A percentile compares a stretch with the other conserved stretches of the same genome.
phyloP scores from a whole-genome alignment of 2,888 invertebrate species.

The Drosophila cognata region DNA sequence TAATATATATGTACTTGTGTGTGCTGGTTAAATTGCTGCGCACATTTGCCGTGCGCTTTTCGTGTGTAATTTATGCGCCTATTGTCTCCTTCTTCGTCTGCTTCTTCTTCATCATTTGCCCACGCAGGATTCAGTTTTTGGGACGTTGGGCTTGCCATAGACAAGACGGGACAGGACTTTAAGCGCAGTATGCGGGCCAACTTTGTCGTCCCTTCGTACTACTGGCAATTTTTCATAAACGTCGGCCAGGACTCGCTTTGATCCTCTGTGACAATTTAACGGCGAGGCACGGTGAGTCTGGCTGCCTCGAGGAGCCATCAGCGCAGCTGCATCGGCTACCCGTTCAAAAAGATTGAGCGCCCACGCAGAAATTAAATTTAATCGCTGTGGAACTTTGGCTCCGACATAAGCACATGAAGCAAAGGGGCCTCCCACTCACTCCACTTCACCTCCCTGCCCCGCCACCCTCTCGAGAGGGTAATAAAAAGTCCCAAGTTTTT shows the following conservation, averaged over 20 bases:
- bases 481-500: constrained; percentile 71
- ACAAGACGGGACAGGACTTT: constrained; percentile 3
- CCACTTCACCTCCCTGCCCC: neutral
- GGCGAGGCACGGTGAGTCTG: constrained; percentile 10
- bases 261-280: constrained; percentile 72
- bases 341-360: constrained; percentile 44
- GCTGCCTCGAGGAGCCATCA: constrained; percentile 11
- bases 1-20: neutral
- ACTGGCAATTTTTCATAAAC: constrained; percentile 72
- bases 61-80: constrained; percentile 76
- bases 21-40: constrained; percentile 33
- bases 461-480: constrained; percentile 59
- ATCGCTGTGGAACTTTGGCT: constrained; percentile 65
- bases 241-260: constrained; percentile 53
- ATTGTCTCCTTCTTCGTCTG: constrained; percentile 59
- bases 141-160: constrained; percentile 3
- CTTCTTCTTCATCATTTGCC: constrained; percentile 6
- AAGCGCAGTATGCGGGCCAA: constrained; percentile 21
- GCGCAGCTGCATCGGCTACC: constrained; percentile 47
- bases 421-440: constrained; percentile 42
- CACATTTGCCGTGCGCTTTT: constrained; percentile 53
- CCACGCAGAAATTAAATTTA: constrained; percentile 74
- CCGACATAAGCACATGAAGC: constrained; percentile 19
- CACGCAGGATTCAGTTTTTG: constrained; percentile 25
- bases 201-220: constrained; percentile 47